These are phyloP conservation scores for Polylopha cassiicola DNA, from an alignment of 2,888 invertebrate species.

Conservation along the genomic window DNA sequence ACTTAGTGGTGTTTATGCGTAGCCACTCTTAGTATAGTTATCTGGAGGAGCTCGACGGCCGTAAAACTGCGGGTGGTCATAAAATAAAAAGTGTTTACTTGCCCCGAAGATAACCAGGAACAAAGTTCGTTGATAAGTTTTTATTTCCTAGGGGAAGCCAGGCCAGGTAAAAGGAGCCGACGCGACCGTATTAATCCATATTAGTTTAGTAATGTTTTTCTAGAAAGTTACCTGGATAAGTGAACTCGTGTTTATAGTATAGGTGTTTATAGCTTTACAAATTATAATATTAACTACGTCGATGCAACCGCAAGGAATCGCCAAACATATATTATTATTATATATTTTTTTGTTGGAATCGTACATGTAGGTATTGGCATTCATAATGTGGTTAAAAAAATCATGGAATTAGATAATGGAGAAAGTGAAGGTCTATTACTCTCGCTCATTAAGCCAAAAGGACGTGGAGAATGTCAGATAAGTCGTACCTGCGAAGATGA, in stretches of 20 bases:
- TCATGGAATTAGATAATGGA: constrained; percentile 15
- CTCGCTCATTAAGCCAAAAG: constrained; percentile 58
- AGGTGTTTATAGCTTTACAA: no score
- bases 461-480: constrained; percentile 53
- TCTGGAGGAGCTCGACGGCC: constrained; percentile 33
- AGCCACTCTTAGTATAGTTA: constrained; percentile 20
- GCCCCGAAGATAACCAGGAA: constrained; percentile 64
- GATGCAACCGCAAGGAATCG: no score
- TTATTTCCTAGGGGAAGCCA: constrained; percentile 59
- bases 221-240: constrained; percentile 21
- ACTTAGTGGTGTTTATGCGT: constrained; percentile 18
- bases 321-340: no score
- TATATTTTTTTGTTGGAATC: constrained; percentile 2
- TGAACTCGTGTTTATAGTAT: no score
- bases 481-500: constrained; percentile 46
- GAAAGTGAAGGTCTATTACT: constrained; percentile 38
- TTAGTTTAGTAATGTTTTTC: constrained; percentile 31
- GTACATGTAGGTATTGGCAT: not conserved
- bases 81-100: constrained; percentile 75
- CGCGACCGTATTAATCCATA: constrained; percentile 32
- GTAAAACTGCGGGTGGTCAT: constrained; percentile 62
- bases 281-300: no score
- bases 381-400: constrained; percentile 14
- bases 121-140: constrained; percentile 73
- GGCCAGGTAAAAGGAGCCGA: constrained; percentile 44